Conservation (phyloP, 2,113 vertebrate species). For the Fregata magnificens region DNA sequence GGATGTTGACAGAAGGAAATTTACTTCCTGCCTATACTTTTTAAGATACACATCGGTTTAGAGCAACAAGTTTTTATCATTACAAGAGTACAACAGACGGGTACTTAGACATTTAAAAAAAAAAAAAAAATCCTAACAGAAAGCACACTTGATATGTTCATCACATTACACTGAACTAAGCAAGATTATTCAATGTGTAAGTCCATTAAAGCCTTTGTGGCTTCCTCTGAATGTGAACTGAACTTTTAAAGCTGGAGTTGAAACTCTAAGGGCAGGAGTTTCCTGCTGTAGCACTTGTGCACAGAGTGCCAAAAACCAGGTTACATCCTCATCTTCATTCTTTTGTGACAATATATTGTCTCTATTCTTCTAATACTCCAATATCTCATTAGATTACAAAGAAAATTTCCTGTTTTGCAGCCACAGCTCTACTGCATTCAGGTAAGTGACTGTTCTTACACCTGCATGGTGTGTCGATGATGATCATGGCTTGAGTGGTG, state of each 20-base stretch:
- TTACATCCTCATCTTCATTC: background rate
- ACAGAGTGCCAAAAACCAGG: background rate
- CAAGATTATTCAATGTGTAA: background rate
- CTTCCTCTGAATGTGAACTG: background rate
- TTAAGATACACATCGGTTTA: background rate
- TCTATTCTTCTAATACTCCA: background rate
- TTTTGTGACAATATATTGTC: background rate
- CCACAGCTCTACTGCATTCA: background rate
- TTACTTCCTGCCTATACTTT: background rate
- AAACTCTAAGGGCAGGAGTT: background rate
- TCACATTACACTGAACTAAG: background rate
- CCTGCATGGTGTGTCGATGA: background rate
- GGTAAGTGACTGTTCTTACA: background rate
- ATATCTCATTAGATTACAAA: background rate
- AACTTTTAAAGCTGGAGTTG: background rate
- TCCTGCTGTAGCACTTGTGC: background rate
- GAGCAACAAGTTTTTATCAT: background rate
- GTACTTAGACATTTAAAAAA: background rate
- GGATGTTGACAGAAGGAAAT: background rate
- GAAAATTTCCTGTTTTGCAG: background rate
- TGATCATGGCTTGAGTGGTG: background rate
- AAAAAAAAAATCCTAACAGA: background rate
- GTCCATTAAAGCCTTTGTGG: background rate
- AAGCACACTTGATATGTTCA: background rate
- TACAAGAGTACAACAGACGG: background rate